Evolutionary conservation across 2,113 vertebrate species (phyloP), one percentile per base, ranked within the genome.

Genomic region (Thamnophis sirtalis): DNA sequence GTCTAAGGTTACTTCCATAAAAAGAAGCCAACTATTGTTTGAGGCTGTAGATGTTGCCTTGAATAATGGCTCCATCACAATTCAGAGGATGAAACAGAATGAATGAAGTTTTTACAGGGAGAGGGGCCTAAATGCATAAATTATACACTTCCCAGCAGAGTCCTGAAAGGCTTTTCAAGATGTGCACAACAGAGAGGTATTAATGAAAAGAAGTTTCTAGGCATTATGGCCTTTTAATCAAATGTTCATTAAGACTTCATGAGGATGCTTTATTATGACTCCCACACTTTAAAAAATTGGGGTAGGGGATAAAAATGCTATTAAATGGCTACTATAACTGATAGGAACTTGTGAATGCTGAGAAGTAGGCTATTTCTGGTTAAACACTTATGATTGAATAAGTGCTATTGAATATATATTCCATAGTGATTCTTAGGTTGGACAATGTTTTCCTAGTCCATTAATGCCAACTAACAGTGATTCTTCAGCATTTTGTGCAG

Each of bases 211-310:
- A 63, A 6, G 56, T 10, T 0, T 50, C 89, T 22, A 13, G 33
- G 92, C n/a, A 88, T 48, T 93, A 50, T 21, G 93, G 93, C 28
- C 80, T 28, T 48, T 1, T 0, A 0, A 43, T 92, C 68, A 51
- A 87, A n/a, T 38, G 92, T 91, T 43, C 50, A 54, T 51, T 56
- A 92, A 92, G 8, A 84, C 33, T 94, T 94, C n/a, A 48, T 60
- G 92, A 93, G 13, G 26, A 33, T 87, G 53, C n/a, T 33, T 55
- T 33, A 87, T 68, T 50, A 33, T 88, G 87, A 49, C 6, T 49
- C 3, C 4, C 48, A 43, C 54, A 58, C 54, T 49, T 49, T 17
- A 28, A n/a, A 68, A 68, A 24, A 73, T 33, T 26, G 9, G 49
- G 24, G 1, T 3, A 5, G 5, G 53, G 8, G 33, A 24, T n/a